These are phyloP conservation scores for Zaprionus gabonicus DNA, from an alignment of 1,140 invertebrate species.

Conservation along the genomic window DNA sequence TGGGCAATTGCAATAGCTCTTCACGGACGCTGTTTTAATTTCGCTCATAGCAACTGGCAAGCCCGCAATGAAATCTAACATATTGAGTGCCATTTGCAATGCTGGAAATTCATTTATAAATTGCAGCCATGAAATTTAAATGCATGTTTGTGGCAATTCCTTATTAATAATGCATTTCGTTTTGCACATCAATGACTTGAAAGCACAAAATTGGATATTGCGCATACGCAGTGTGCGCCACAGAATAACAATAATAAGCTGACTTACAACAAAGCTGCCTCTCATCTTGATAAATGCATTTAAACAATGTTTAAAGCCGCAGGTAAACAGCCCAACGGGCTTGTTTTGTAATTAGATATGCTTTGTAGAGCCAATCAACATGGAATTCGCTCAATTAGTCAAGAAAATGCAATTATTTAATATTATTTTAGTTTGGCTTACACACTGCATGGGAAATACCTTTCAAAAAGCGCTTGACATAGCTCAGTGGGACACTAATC, in stretches of 20 bases:
- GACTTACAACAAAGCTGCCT: constrained; percentile 3
- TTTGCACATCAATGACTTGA: constrained; percentile 9
- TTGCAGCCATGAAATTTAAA: constrained; percentile 38
- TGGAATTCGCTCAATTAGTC: not conserved
- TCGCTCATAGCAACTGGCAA: constrained; percentile 57
- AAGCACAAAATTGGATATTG: constrained; percentile 9
- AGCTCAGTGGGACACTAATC: constrained; percentile 1
- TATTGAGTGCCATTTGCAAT: constrained; percentile 42
- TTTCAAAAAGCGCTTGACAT: not conserved
- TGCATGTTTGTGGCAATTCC: constrained; percentile 4
- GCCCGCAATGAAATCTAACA: constrained; percentile 59
- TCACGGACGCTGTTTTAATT: constrained; percentile 63
- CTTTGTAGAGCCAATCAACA: not conserved
- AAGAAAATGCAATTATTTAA: constrained; percentile 12
- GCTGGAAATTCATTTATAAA: constrained; percentile 50
- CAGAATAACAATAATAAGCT: not conserved
- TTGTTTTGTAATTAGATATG: not conserved
- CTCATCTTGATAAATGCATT: not conserved
- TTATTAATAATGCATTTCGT: constrained; percentile 15
- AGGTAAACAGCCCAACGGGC: not conserved
- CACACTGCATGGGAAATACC: not conserved
- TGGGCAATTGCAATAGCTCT: constrained; percentile 35
- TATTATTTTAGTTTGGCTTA: constrained; percentile 16
- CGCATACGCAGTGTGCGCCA: constrained; percentile 15
- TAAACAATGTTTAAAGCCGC: not conserved